Evolutionary conservation across 2,888 invertebrate genomes (phyloP).

Genomic region (Aphodius sticticus): DNA sequence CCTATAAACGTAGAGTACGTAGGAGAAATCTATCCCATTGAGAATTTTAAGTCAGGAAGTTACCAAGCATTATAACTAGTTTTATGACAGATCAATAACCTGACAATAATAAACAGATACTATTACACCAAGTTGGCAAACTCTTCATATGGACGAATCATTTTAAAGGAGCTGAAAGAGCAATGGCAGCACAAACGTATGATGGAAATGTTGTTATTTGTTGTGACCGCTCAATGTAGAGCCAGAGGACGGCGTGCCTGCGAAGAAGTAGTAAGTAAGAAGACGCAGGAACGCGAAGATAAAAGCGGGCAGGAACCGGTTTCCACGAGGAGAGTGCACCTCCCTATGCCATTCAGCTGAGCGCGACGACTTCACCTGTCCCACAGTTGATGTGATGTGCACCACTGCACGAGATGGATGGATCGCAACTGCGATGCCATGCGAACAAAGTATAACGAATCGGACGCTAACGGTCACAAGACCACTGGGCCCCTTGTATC

Average conservation of each 20-base stretch:
- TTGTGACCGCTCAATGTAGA: not conserved
- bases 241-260: not conserved
- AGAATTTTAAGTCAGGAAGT: no score
- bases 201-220: not conserved
- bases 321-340: not conserved
- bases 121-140: no score
- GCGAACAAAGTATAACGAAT: slow-evolving; percentile 4
- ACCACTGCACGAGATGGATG: not conserved
- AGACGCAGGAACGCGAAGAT: not conserved
- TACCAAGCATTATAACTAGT: no score
- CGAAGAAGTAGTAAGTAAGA: not conserved
- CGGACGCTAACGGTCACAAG: slow-evolving; percentile 4
- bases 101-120: no score
- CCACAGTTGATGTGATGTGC: slow-evolving; percentile 4
- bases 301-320: not conserved
- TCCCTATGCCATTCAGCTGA: not conserved
- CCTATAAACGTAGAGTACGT: no score
- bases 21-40: no score
- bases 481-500: not conserved
- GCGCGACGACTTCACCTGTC: slow-evolving; percentile 4
- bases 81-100: no score
- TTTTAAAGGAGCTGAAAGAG: not conserved
- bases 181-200: not conserved
- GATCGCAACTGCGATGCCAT: not conserved
- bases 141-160: no score